Base-by-base conservation (phyloP, 2,113 vertebrate species). In the Girardinichthys multiradiatus region DNA sequence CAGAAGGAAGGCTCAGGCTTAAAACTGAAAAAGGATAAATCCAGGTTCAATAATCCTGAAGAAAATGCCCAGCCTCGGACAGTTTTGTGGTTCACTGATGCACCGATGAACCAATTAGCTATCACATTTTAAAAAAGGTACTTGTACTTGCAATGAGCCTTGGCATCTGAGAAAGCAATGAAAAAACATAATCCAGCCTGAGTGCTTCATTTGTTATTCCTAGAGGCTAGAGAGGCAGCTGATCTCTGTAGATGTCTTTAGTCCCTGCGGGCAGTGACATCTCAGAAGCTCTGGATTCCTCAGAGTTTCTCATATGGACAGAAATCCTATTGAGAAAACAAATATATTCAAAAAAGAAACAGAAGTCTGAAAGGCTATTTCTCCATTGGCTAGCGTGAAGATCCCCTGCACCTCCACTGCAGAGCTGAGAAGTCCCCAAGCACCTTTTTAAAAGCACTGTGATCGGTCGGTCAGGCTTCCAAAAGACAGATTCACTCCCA, bases 211-310 rank as follows among this genome's bases (percentile, higher is more conserved):
- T 60, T 64, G 65, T 85, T 74, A 57, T 83, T 66, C 68, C 76
- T 68, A 62, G 72, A 76, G 74, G 76, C 78, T 69, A 69, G 59
- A 74, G 76, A 83, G 70, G 81, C 81, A 74, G 77, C 82, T 73
- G 65, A 70, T 70, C 72, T 35, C 64, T 60, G 66, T 28, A 64
- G 61, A 84, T 80, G 65, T 87, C 81, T 64, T 79, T 81, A 77
- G 77, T 82, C 82, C 84, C 76, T 74, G 57, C 30, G 75, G 87
- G 90, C 88, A 89, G 90, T 89, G 85, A 71, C 42, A 66, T 78
- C 74, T 78, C 77, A 65, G 57, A 83, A 62, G 70, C 74, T 77
- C 67, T 24, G 31, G 24, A 51, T 70, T 58, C 39, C 61, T 51
- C 29, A 77, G 69, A 78, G 63, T 58, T 66, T 67, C 27, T 65